A percentile compares a stretch with the other conserved stretches of the same genome.
phyloP scores from a whole-genome alignment of 2,797 vertebrate species.

The Coregonus suidteri region DNA sequence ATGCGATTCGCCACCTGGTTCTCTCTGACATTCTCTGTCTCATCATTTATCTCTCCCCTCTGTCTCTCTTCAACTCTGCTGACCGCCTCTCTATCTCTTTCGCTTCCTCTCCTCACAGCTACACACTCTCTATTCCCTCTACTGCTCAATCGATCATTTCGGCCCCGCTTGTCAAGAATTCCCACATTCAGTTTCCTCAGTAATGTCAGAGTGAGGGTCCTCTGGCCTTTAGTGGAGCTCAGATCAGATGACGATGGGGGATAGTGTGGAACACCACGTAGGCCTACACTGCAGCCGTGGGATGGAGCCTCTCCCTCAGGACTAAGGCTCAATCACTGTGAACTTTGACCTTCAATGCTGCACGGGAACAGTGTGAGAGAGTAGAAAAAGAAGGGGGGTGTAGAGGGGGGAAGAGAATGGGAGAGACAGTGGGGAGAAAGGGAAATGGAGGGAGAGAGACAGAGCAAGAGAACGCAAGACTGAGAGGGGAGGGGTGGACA shows the following conservation, averaged over 20 bases:
- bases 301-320: not conserved
- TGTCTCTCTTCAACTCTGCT: too few species aligned
- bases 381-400: not conserved
- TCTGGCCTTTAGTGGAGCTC: conserved; percentile 11
- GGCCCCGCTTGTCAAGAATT: conserved; percentile 28
- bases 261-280: conserved; percentile 2
- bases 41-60: not conserved
- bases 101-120: not conserved
- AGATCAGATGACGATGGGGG: not conserved
- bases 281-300: not conserved
- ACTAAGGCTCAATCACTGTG: conserved; percentile 1
- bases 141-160: conserved; percentile 43
- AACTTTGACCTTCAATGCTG: not conserved
- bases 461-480: not conserved
- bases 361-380: not conserved
- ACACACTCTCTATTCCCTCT: not conserved
- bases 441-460: not conserved
- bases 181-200: conserved; percentile 29
- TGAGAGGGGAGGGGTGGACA: conserved; percentile 21
- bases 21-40: not conserved
- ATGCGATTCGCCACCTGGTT: too few species aligned
- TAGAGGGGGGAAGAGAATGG: not conserved
- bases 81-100: not conserved
- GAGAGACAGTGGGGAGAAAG: not conserved
- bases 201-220: conserved; percentile 25